Evolutionary conservation across 30 jellyfish, hydroid and myxozoan genomes (phyloP), one percentile per base, ranked within the genome.

Genomic region (Nemopilema nomurai): DNA sequence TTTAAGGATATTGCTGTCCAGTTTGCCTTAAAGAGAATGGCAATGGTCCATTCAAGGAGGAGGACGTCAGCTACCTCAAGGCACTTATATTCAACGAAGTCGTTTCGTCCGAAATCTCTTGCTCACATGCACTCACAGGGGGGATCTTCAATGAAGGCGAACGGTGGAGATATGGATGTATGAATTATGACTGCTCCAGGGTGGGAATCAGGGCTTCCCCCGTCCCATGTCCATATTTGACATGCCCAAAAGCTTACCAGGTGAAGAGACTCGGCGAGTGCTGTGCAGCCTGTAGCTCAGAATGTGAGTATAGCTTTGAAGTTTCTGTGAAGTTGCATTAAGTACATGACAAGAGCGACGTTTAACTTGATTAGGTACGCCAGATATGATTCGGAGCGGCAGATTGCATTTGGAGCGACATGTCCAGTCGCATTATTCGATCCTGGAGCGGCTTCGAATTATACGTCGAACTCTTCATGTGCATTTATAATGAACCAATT

Each of bases 1-100:
- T 65, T 53, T 75, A 28, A 89, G 97, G 92, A 16, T 81, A 49
- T 66, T 89, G 92, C 72, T 89, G 97, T 75, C 97, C 97, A 49
- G 77, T 76, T 22, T 89, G 97, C 83, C 49, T 69, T 1, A 74
- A 89, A 22, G 67, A 75, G 53, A 51, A 49, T 30, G 62, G 82
- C 22, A 53, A 79, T 57, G 89, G 89, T n/a, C 97, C 97, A 18
- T 73, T 81, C 65, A 76, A 87, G 31, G 77, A 57, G 16, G 50
- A 17, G 22, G 78, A 70, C 20, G 84, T 66, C 77, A 29, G 62
- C 18, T 66, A 70, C 26, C 79, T 76, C 31, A 84, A 67, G 32
- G 90, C 82, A 0, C 24, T 69, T 25, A 23, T 30, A 20, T 77
- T 51, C 67, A 76, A 31, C 53, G 90, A 80, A 75, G 78, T 89